phyloP scores from a whole-genome alignment of 1,140 invertebrate genomes.

The Orussus abietinus region DNA sequence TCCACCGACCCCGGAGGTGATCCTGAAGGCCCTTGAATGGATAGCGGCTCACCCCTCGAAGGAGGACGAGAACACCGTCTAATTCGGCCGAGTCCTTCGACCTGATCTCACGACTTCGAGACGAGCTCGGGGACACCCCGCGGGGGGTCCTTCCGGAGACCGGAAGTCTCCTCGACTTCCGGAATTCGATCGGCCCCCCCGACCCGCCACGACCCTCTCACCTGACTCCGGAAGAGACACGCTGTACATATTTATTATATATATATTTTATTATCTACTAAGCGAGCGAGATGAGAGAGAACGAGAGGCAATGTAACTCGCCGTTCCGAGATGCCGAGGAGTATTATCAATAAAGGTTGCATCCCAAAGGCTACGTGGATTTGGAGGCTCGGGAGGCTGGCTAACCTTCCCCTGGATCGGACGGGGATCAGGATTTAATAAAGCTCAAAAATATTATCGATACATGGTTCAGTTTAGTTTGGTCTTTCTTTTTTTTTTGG shows the following conservation, averaged over 20 bases:
- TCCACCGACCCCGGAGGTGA: conserved; percentile 46
- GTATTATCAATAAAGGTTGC: conserved; percentile 31
- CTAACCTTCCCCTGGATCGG: conserved; percentile 1
- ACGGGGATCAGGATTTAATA: conserved; percentile 23
- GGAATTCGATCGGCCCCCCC: conserved; percentile 7
- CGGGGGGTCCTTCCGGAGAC: conserved; percentile 8
- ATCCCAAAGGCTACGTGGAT: too few relatives aligned
- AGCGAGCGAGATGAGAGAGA: not conserved
- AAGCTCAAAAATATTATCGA: conserved; percentile 10
- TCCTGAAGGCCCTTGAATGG: conserved; percentile 37
- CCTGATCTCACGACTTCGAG: not conserved
- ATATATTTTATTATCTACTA: not conserved
- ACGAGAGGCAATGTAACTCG: conserved; percentile 8
- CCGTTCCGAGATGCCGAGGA: conserved; percentile 10
- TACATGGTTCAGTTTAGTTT: conserved; percentile 4
- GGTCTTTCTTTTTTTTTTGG: not conserved
- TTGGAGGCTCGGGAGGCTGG: conserved; percentile 4
- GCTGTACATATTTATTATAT: conserved; percentile 33
- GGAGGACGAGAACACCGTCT: conserved; percentile 25
- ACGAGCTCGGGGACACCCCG: too few relatives aligned
- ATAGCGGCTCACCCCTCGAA: conserved; percentile 41
- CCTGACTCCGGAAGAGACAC: conserved; percentile 22
- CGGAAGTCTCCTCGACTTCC: conserved; percentile 13
- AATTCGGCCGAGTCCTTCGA: conserved; percentile 11
- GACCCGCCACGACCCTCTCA: conserved; percentile 10